Conservation (phyloP, 2,113 vertebrate genomes). For the Megaleporinus macrocephalus region DNA sequence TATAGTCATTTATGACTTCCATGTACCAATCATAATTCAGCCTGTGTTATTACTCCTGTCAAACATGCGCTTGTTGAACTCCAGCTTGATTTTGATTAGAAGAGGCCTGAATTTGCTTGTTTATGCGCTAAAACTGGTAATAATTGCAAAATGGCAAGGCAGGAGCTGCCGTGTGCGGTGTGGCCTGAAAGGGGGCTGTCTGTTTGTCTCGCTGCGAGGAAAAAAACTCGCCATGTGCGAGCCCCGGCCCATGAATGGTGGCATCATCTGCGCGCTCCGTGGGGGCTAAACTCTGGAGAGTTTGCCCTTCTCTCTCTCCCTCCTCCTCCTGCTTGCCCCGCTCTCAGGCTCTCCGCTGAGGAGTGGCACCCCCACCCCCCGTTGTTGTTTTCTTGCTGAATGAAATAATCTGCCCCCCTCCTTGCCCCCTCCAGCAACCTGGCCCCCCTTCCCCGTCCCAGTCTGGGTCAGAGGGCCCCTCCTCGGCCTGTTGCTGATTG, state of each 20-base stretch:
- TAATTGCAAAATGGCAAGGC: background rate
- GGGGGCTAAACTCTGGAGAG: constrained; percentile 50
- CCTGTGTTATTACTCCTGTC: constrained; percentile 30
- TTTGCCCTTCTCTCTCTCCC: constrained; percentile 26
- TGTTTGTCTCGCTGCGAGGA: background rate
- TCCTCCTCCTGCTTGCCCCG: constrained; percentile 17
- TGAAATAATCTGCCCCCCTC: constrained; percentile 81
- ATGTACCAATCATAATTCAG: constrained; percentile 18
- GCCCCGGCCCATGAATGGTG: constrained; percentile 33
- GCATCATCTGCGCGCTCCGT: constrained; percentile 46
- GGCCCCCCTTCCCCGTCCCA: constrained; percentile 71
- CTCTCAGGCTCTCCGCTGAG: constrained; percentile 54
- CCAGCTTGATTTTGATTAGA: background rate
- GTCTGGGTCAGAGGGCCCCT: constrained; percentile 81
- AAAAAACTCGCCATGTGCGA: constrained; percentile 12
- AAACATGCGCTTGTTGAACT: constrained; percentile 9
- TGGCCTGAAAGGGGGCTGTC: background rate
- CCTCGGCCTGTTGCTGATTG: constrained; percentile 84
- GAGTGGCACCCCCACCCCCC: constrained; percentile 67
- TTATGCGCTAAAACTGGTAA: constrained; percentile 14
- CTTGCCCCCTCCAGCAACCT: constrained; percentile 69
- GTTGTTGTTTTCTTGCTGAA: constrained; percentile 83
- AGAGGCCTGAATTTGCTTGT: constrained; percentile 21
- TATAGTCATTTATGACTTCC: background rate
- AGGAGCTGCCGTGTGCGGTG: background rate